phyloP scores from a whole-genome alignment of 1,140 invertebrate species.

The Oncopodura yosiiana region DNA sequence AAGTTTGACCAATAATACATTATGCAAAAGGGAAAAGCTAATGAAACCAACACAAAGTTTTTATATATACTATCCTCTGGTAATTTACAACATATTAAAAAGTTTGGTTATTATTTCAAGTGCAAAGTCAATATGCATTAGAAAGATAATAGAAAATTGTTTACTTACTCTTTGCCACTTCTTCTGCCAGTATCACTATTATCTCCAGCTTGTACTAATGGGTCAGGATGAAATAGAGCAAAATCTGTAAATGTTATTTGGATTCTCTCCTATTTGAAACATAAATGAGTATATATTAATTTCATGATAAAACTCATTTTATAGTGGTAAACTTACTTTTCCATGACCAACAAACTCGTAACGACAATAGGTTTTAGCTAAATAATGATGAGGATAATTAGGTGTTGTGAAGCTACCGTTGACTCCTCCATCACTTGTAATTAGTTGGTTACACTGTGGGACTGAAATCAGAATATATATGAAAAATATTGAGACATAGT shows the following conservation, averaged over 20 bases:
- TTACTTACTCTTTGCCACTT: slow-evolving; percentile 55
- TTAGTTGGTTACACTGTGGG: slow-evolving; percentile 32
- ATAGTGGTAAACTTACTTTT: no score
- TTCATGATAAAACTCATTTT: neutral
- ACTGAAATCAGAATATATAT: slow-evolving; percentile 10
- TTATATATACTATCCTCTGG: no score
- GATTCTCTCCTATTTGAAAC: slow-evolving; percentile 40
- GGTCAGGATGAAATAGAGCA: slow-evolving; percentile 48
- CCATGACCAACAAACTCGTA: slow-evolving; percentile 75
- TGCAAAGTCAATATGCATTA: no score
- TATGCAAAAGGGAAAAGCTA: no score
- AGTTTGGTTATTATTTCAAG: no score
- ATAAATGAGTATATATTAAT: neutral
- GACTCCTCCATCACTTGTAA: slow-evolving; percentile 30
- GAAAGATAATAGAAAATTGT: no score
- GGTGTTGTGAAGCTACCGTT: slow-evolving; percentile 50
- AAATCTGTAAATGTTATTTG: slow-evolving; percentile 62
- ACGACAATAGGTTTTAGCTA: slow-evolving; percentile 60
- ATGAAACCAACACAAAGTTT: no score
- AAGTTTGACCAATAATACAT: no score
- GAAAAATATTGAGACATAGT: slow-evolving; percentile 1
- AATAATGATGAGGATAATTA: slow-evolving; percentile 62
- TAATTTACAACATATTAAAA: no score
- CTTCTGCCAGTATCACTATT: no score
- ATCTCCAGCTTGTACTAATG: no score